Conservation (phyloP, 2,797 vertebrate species). For the Hafferia zeledoni region DNA sequence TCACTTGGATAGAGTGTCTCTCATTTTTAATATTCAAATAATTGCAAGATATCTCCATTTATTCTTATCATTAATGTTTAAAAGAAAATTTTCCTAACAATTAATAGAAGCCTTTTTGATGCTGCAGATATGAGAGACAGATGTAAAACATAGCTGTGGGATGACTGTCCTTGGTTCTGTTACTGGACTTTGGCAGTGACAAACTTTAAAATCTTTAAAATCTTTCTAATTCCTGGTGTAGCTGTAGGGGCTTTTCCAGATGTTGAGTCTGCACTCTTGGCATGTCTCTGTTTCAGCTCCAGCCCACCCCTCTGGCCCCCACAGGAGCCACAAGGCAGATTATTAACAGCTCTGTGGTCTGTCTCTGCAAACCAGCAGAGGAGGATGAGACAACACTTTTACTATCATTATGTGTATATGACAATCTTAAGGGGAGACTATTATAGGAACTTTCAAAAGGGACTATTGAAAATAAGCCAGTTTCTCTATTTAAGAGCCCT, state of each 20-base stretch:
- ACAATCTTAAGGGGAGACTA: not conserved
- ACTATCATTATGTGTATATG: fast-evolving
- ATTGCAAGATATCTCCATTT: not conserved
- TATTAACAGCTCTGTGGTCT: not conserved
- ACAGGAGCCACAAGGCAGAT: not conserved
- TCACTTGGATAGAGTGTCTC: not conserved
- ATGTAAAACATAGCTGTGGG: not conserved
- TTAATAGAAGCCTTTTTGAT: not conserved
- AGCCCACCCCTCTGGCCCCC: not conserved
- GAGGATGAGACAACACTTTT: not conserved
- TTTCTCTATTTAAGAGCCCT: not conserved
- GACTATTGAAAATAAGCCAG: not conserved
- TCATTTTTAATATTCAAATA: not conserved
- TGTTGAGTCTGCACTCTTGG: not conserved
- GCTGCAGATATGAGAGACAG: not conserved
- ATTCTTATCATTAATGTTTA: not conserved
- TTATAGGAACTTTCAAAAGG: not conserved
- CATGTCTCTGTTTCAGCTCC: not conserved
- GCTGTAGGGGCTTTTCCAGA: not conserved
- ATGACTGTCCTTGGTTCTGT: not conserved
- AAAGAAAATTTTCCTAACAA: not conserved
- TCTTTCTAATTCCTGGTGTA: not conserved
- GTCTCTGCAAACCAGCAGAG: not conserved
- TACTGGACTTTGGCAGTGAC: not conserved
- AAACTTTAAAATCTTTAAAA: not conserved